Evolutionary conservation across 2,797 vertebrate genomes (phyloP).

Genomic region (Dromococcyx pavoninus): DNA sequence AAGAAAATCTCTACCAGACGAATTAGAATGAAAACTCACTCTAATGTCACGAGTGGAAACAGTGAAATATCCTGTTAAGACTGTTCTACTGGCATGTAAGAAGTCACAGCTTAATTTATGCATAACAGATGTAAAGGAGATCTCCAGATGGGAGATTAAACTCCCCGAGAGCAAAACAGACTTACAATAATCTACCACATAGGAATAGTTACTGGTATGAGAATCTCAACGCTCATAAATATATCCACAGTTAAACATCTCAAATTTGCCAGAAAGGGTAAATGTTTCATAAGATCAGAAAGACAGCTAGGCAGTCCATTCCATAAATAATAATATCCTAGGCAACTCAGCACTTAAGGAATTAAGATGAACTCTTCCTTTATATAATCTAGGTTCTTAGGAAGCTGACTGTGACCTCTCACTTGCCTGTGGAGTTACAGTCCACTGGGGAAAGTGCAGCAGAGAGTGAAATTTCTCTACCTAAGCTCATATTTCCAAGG

Average conservation of each 20-base stretch:
- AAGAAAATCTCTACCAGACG: neutral
- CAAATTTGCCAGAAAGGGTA: neutral
- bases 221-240: neutral
- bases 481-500: neutral
- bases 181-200: neutral
- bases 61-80: neutral
- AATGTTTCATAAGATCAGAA: neutral
- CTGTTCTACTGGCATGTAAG: neutral
- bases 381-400: neutral
- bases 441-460: neutral
- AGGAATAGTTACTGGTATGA: neutral
- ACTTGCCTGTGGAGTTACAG: neutral
- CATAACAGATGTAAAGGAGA: neutral
- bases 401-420: neutral
- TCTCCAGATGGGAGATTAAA: neutral
- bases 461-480: neutral
- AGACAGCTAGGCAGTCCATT: neutral
- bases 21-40: neutral
- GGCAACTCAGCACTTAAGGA: neutral
- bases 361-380: neutral
- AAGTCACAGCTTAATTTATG: neutral
- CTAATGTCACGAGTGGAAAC: neutral
- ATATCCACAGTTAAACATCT: neutral
- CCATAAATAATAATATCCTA: neutral
- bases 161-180: neutral